A percentile compares a stretch with the other conserved stretches of the same genome.
These are phyloP conservation scores for Boloria euphrosyne DNA, from an alignment of 2,888 invertebrate species.

Conservation along the genomic window DNA sequence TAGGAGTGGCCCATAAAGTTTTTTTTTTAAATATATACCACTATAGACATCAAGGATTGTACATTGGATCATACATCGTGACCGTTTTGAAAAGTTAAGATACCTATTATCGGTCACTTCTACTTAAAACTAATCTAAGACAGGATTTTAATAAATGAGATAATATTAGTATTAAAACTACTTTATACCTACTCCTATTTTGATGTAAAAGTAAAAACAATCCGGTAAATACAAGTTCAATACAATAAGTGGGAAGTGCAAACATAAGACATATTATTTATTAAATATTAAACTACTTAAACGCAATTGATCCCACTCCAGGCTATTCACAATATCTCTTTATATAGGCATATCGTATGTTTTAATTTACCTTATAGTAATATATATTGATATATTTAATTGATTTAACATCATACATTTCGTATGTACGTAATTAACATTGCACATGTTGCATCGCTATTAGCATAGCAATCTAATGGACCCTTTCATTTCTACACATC, in stretches of 20 bases:
- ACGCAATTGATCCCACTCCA: slow-evolving; percentile 80
- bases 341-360: slow-evolving; percentile 42
- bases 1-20: too few species aligned
- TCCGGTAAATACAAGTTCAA: neutral
- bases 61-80: slow-evolving; percentile 2
- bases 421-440: slow-evolving; percentile 14
- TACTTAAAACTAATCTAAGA: slow-evolving; percentile 12
- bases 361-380: slow-evolving; percentile 21
- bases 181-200: neutral
- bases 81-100: slow-evolving; percentile 12
- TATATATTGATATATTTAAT: slow-evolving; percentile 32
- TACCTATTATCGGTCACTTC: neutral
- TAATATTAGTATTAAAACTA: neutral
- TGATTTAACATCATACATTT: slow-evolving; percentile 19
- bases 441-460: slow-evolving; percentile 27
- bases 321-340: slow-evolving; percentile 67
- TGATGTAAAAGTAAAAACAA: slow-evolving; percentile 1
- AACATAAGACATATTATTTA: slow-evolving; percentile 31
- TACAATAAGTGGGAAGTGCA: slow-evolving; percentile 1
- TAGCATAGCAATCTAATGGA: slow-evolving; percentile 65
- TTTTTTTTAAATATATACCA: neutral
- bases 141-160: neutral
- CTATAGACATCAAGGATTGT: neutral
- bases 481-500: slow-evolving; percentile 61
- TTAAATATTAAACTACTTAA: slow-evolving; percentile 63